These are phyloP conservation scores for Operophtera brumata DNA, from an alignment of 2,888 invertebrate genomes.

Conservation along the genomic window DNA sequence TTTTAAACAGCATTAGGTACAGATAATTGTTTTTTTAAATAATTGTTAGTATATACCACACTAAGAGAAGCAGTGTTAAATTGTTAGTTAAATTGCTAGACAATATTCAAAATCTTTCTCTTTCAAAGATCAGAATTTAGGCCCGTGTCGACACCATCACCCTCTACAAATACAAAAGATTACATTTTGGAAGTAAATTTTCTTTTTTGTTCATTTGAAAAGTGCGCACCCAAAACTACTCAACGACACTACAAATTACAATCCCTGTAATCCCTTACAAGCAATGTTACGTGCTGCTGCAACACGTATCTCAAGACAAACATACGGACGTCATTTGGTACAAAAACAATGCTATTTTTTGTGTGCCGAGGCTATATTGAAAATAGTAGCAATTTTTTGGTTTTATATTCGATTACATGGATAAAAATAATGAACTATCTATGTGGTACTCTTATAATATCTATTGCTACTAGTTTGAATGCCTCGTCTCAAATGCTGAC, in stretches of 20 bases:
- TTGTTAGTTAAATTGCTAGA: slow-evolving; percentile 43
- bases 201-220: slow-evolving; percentile 35
- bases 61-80: slow-evolving; percentile 42
- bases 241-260: slow-evolving; percentile 51
- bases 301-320: slow-evolving; percentile 44
- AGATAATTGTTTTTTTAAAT: slow-evolving; percentile 6
- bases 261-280: slow-evolving; percentile 42
- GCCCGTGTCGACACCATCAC: slow-evolving; percentile 30
- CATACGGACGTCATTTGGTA: slow-evolving; percentile 50
- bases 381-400: slow-evolving; percentile 3
- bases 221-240: slow-evolving; percentile 47
- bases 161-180: slow-evolving; percentile 20
- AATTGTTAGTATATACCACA: slow-evolving; percentile 49
- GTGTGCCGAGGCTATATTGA: slow-evolving; percentile 1
- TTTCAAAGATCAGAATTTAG: slow-evolving; percentile 10
- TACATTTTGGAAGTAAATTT: slow-evolving; percentile 21
- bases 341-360: slow-evolving; percentile 12
- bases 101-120: slow-evolving; percentile 4
- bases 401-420: too few relatives aligned
- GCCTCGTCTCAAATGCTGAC: slow-evolving; percentile 44
- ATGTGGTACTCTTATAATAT: too few relatives aligned
- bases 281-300: slow-evolving; percentile 58
- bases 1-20: slow-evolving; percentile 39
- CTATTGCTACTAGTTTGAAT: slow-evolving; percentile 7
- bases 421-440: too few relatives aligned